These are phyloP conservation scores for Drosophila multiciliata DNA, from an alignment of 2,888 invertebrate genomes.

Conservation along the genomic window DNA sequence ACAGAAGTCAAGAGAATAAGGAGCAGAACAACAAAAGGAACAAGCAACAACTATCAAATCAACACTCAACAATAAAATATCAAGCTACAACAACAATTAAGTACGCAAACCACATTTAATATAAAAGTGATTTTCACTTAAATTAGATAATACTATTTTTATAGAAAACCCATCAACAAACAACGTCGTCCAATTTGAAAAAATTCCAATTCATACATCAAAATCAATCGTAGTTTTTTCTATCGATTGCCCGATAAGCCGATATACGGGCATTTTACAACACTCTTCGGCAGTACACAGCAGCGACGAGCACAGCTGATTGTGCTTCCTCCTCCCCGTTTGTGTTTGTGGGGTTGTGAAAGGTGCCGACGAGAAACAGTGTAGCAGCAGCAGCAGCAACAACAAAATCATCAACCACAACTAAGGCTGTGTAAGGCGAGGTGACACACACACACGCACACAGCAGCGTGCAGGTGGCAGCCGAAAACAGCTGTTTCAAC, in stretches of 20 bases:
- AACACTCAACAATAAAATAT: slow-evolving; percentile 23
- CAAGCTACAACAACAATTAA: slow-evolving; percentile 38
- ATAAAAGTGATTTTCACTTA: slow-evolving; percentile 50
- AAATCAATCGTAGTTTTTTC: slow-evolving; percentile 12
- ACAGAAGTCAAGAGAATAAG: slow-evolving; percentile 34
- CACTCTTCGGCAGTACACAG: slow-evolving; percentile 46
- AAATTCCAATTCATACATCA: slow-evolving; percentile 20
- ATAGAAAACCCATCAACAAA: slow-evolving; percentile 43
- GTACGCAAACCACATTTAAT: slow-evolving; percentile 32
- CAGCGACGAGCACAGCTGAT: slow-evolving; percentile 59
- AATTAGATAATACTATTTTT: slow-evolving; percentile 62
- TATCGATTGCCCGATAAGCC: slow-evolving; percentile 57
- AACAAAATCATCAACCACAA: slow-evolving; percentile 17
- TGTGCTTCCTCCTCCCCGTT: slow-evolving; percentile 38
- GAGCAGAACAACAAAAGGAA: slow-evolving; percentile 47
- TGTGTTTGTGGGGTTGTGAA: slow-evolving; percentile 47
- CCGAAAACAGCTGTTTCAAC: slow-evolving; percentile 75
- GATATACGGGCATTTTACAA: slow-evolving; percentile 53
- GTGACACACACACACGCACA: slow-evolving; percentile 49
- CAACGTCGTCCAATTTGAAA: slow-evolving; percentile 36
- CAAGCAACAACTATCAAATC: slow-evolving; percentile 28
- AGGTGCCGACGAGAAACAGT: slow-evolving; percentile 35
- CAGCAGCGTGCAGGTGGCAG: slow-evolving; percentile 50
- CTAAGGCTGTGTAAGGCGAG: slow-evolving; percentile 58
- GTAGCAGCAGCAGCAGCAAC: slow-evolving; percentile 35